Conservation (phyloP, 2,888 invertebrate genomes). For the Operophtera brumata region DNA sequence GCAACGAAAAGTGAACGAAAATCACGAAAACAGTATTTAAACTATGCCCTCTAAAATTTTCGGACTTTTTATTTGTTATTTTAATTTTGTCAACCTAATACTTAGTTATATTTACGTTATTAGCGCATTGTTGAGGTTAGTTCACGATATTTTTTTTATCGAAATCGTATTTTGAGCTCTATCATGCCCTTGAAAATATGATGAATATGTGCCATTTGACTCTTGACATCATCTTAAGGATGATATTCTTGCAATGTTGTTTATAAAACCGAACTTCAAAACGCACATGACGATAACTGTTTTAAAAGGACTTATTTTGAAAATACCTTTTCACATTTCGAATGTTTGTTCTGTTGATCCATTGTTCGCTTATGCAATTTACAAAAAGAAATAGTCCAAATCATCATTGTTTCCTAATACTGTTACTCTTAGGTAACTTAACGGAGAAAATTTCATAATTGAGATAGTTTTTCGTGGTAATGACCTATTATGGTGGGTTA, state of each 20-base stretch:
- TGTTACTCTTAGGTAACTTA: constrained; percentile 50
- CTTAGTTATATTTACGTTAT: too few relatives aligned
- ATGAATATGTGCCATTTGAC: too few relatives aligned
- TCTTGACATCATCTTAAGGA: too few relatives aligned
- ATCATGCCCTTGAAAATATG: too few relatives aligned
- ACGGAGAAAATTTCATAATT: constrained; percentile 49
- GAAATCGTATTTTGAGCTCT: too few relatives aligned
- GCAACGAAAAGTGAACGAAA: too few relatives aligned
- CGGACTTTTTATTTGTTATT: too few relatives aligned
- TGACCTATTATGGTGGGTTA: constrained; percentile 13
- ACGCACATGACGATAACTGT: constrained; percentile 12
- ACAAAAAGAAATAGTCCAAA: constrained; percentile 41
- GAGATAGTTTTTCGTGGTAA: constrained; percentile 35
- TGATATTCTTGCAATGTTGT: constrained; percentile 8
- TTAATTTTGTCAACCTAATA: too few relatives aligned
- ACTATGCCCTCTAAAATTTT: too few relatives aligned
- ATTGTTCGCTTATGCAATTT: constrained; percentile 45
- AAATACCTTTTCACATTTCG: constrained; percentile 22
- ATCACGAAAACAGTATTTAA: too few relatives aligned
- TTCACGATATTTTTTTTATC: too few relatives aligned
- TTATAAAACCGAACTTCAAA: constrained; percentile 9
- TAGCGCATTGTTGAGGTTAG: too few relatives aligned
- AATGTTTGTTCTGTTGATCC: constrained; percentile 43
- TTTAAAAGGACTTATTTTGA: constrained; percentile 11
- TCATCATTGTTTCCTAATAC: constrained; percentile 54